phyloP scores from a whole-genome alignment of 1,140 invertebrate genomes.

The Microplitis mediator region DNA sequence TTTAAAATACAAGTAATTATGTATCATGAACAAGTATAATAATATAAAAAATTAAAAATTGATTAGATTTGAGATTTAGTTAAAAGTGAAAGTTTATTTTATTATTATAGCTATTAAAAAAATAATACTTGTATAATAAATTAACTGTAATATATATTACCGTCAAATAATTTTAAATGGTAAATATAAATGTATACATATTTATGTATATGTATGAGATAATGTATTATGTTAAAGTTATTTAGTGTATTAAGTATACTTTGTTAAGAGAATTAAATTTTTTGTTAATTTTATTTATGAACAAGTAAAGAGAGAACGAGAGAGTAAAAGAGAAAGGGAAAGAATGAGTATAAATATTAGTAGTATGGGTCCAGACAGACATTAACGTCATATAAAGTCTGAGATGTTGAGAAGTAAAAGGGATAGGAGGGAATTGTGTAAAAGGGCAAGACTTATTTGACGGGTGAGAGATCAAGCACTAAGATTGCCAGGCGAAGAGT shows the following conservation, averaged over 20 bases:
- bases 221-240: too few species aligned
- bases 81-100: too few species aligned
- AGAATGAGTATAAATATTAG: background rate
- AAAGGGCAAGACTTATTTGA: constrained; percentile 33
- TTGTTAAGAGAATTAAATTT: background rate
- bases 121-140: background rate
- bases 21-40: too few species aligned
- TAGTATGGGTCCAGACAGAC: background rate
- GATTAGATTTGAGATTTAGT: too few species aligned
- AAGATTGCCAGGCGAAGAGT: constrained; percentile 33
- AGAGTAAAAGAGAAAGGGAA: background rate
- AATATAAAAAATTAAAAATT: too few species aligned
- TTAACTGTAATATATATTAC: background rate
- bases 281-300: background rate
- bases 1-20: too few species aligned
- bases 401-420: background rate
- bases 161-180: background rate
- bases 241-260: background rate
- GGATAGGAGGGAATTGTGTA: background rate
- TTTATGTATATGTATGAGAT: too few species aligned
- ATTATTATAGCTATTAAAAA: too few species aligned
- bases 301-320: too few species aligned
- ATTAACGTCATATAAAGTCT: background rate
- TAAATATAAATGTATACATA: too few species aligned
- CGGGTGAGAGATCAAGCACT: constrained; percentile 36